Conservation (phyloP, 1,140 invertebrate genomes). For the Bombus difficillimus region DNA sequence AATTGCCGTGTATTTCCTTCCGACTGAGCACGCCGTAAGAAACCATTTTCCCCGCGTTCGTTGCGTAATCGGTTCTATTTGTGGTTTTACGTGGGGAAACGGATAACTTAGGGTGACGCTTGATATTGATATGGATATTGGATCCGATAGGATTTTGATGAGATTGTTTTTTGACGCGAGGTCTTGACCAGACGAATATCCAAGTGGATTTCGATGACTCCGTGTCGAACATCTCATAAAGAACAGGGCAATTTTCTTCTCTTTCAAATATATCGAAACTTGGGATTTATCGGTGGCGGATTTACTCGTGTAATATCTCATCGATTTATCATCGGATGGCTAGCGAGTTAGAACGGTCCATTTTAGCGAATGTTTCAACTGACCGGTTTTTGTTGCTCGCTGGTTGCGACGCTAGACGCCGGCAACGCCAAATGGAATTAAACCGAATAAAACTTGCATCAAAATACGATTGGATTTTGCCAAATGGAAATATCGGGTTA, state of each 20-base stretch:
- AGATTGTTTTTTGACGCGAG: neutral
- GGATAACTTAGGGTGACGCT: neutral
- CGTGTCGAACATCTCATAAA: neutral
- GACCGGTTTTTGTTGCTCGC: neutral
- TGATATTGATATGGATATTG: neutral
- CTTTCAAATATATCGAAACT: neutral
- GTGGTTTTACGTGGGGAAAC: neutral
- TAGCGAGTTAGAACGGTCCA: neutral
- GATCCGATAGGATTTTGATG: neutral
- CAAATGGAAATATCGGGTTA: slow-evolving; percentile 9
- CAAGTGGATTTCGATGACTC: neutral
- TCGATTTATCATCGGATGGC: neutral
- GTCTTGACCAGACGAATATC: neutral
- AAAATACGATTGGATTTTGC: slow-evolving; percentile 6
- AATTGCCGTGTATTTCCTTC: neutral
- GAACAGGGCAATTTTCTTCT: neutral
- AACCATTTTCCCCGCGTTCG: neutral
- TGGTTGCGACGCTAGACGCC: neutral
- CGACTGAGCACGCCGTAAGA: neutral
- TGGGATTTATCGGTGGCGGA: neutral
- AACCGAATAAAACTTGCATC: neutral
- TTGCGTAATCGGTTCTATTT: neutral
- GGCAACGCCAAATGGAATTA: slow-evolving; percentile 5
- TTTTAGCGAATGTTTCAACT: neutral
- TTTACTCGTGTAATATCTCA: neutral